phyloP scores from a whole-genome alignment of 2,113 vertebrate genomes.

The Glaucomys volans region DNA sequence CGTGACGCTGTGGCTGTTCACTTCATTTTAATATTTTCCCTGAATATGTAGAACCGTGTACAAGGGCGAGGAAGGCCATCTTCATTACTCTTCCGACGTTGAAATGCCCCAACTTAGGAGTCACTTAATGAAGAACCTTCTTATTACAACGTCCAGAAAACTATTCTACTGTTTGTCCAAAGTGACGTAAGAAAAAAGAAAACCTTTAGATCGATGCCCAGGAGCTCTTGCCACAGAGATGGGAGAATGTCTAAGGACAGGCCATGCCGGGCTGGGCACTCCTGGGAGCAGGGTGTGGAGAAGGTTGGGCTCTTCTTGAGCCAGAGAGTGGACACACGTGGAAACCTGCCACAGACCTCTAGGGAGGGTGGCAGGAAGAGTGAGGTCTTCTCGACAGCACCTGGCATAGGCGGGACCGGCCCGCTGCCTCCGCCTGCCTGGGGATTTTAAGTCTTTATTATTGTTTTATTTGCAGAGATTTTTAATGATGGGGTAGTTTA shows the following conservation, averaged over 20 bases:
- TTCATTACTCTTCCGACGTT: background rate
- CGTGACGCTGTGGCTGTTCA: background rate
- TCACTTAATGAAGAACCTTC: background rate
- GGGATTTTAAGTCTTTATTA: background rate
- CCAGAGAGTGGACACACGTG: fast-evolving
- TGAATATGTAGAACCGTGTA: background rate
- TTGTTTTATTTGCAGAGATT: background rate
- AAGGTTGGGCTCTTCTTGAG: background rate
- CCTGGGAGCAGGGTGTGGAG: fast-evolving
- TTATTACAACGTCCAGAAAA: background rate
- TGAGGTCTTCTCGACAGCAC: fast-evolving
- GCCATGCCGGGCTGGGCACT: fast-evolving
- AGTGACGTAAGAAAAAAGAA: background rate
- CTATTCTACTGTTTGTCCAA: background rate
- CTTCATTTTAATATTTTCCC: background rate
- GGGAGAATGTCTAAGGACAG: background rate
- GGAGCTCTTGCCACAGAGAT: background rate
- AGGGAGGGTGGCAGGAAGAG: fast-evolving
- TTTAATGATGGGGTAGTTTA: background rate
- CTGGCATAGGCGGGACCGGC: fast-evolving
- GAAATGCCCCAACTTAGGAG: background rate
- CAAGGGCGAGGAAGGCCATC: background rate
- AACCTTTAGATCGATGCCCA: background rate
- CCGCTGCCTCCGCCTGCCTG: fast-evolving
- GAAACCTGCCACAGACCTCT: fast-evolving